Percentiles rank a stretch among this genome's conserved stretches.
Conservation (phyloP, 2,113 vertebrate genomes). For the Myrmophylax atrothorax region DNA sequence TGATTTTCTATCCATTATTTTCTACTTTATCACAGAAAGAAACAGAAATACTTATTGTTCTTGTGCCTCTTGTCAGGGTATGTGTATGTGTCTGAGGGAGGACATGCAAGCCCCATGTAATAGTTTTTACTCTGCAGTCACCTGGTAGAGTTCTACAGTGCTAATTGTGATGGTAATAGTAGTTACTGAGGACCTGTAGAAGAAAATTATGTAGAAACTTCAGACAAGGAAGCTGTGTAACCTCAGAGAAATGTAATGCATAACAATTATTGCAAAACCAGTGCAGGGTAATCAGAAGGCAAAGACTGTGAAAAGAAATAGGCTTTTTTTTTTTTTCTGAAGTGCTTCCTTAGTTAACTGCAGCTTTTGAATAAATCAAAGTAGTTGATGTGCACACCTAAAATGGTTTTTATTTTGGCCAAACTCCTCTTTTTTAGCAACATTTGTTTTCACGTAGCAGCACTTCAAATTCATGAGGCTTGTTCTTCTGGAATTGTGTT, state of each 20-base stretch:
- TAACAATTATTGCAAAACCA: neutral
- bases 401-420: neutral
- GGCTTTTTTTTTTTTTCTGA: neutral
- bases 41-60: neutral
- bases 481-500: neutral
- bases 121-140: neutral
- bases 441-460: neutral
- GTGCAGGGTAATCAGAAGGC: neutral
- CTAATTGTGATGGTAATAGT: neutral
- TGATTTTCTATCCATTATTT: neutral
- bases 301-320: neutral
- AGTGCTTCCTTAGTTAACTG: neutral
- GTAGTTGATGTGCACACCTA: neutral
- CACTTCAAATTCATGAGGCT: neutral
- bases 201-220: neutral
- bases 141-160: neutral
- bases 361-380: neutral
- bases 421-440: neutral
- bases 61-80: neutral
- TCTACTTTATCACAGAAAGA: neutral
- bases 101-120: rapidly evolving
- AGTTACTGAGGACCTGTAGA: neutral
- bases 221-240: neutral
- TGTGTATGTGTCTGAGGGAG: rapidly evolving
- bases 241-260: neutral